phyloP scores from a whole-genome alignment of 2,113 vertebrate genomes.

The Corythornis cristatus region DNA sequence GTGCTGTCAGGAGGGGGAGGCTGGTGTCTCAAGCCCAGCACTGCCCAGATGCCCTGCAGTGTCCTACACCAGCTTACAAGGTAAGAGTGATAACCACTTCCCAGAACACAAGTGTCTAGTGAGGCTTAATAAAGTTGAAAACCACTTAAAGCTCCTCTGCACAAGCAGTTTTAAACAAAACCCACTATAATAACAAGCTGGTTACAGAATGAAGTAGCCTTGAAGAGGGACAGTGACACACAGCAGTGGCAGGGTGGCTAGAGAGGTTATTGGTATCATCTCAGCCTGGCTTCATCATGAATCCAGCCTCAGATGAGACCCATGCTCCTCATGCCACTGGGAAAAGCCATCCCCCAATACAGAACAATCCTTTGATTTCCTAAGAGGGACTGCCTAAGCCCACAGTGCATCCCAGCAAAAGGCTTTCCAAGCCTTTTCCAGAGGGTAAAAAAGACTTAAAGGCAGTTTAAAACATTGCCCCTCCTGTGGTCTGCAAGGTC shows the following conservation, averaged over 20 bases:
- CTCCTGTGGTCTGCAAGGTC: fast-evolving
- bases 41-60: not conserved
- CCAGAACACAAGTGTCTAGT: not conserved
- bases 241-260: not conserved
- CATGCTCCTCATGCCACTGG: not conserved
- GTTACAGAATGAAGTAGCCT: not conserved
- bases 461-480: not conserved
- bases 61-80: not conserved
- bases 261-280: not conserved
- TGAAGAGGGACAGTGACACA: not conserved
- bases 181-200: not conserved
- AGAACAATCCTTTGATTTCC: not conserved
- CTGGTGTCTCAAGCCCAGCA: not conserved
- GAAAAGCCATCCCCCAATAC: not conserved
- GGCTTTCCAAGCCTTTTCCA: not conserved
- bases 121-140: not conserved
- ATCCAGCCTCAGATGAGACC: not conserved
- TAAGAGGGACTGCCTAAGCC: not conserved
- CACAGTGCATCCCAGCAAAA: not conserved
- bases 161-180: not conserved
- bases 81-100: not conserved
- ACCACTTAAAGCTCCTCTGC: not conserved
- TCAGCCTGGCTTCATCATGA: not conserved
- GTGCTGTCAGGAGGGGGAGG: not conserved
- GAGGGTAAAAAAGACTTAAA: not conserved